These are phyloP conservation scores for Ferrisia virgata DNA, from an alignment of 2,888 invertebrate species.

Conservation along the genomic window DNA sequence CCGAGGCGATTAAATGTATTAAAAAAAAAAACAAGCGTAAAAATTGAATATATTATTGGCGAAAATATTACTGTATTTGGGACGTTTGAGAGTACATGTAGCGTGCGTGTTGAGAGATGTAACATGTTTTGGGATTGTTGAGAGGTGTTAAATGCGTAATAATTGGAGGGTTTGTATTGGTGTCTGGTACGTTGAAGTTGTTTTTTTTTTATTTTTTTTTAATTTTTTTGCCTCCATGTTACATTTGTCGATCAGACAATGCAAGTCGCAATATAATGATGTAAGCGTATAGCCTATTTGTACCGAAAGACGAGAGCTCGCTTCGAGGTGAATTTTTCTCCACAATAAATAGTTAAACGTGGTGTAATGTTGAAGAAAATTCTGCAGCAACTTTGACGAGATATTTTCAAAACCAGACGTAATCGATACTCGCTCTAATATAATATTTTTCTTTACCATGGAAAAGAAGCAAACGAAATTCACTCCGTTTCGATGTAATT, in stretches of 20 bases:
- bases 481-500: too few relatives aligned
- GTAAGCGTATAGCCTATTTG: background rate
- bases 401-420: too few relatives aligned
- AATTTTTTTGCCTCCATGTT: background rate
- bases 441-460: background rate
- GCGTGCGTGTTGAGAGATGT: conserved; percentile 18
- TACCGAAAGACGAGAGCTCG: background rate
- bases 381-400: too few relatives aligned
- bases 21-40: background rate
- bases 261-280: background rate
- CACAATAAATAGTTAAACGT: background rate
- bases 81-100: background rate
- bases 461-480: background rate
- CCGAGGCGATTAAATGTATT: background rate
- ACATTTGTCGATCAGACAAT: background rate
- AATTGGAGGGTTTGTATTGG: background rate
- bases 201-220: background rate
- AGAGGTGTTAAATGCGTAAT: conserved; percentile 28
- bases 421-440: background rate
- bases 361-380: background rate
- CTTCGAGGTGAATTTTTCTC: background rate
- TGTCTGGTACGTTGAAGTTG: background rate
- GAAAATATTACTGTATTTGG: background rate
- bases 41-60: conserved; percentile 18
- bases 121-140: background rate